Conservation (phyloP, 2,113 vertebrate species). For the Anthoscopus minutus region DNA sequence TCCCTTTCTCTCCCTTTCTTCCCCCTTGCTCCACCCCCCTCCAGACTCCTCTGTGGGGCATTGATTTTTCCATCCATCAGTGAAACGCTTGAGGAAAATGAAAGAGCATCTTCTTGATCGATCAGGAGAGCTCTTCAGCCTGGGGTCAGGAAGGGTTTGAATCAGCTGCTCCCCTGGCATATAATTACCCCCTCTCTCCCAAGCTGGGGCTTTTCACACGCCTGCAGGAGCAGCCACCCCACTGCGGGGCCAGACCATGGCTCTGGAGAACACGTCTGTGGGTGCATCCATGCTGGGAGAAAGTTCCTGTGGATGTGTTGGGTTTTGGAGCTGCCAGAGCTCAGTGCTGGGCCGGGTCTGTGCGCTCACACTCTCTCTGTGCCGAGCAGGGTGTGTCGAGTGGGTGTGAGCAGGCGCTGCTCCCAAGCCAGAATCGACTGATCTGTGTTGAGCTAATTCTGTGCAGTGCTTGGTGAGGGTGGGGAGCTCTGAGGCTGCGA, state of each 20-base stretch:
- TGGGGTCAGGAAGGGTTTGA: constrained; percentile 59
- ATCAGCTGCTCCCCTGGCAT: constrained; percentile 58
- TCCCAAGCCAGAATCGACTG: not conserved
- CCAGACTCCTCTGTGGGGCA: constrained; percentile 53
- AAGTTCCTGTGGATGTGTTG: not conserved
- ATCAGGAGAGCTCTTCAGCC: constrained; percentile 67
- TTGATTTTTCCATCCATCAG: constrained; percentile 79
- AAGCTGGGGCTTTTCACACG: not conserved
- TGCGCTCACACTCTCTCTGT: not conserved
- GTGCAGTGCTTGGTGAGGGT: not conserved
- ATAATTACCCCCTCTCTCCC: constrained; percentile 56
- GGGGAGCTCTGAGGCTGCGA: not conserved
- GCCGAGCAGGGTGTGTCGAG: not conserved
- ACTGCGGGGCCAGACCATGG: not conserved
- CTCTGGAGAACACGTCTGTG: not conserved
- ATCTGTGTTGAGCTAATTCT: not conserved
- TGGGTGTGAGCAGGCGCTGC: not conserved
- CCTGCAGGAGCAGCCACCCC: not conserved
- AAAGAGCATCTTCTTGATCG: constrained; percentile 72
- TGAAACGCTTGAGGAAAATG: constrained; percentile 72
- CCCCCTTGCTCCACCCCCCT: constrained; percentile 7
- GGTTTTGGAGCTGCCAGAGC: not conserved
- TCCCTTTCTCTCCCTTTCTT: constrained; percentile 19
- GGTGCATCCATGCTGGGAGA: not conserved
- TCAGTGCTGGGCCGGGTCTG: not conserved